phyloP scores from a whole-genome alignment of 2,113 vertebrate species.

The Indri indri region DNA sequence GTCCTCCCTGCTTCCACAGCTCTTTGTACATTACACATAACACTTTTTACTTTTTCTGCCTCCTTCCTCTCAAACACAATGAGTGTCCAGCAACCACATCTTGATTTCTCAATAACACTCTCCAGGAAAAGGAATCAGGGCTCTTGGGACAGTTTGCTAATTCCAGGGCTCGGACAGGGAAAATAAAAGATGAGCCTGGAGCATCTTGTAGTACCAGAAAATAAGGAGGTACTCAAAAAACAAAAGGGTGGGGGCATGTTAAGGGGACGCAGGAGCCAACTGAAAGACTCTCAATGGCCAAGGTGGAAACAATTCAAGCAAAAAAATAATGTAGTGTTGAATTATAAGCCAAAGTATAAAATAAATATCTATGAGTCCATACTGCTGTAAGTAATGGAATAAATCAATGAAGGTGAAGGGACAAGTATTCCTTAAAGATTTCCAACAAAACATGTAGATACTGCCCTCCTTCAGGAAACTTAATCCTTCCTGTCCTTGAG shows the following conservation, averaged over 20 bases:
- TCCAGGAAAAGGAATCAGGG: neutral
- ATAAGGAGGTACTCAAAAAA: neutral
- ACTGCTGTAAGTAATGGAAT: neutral
- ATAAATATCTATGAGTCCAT: neutral
- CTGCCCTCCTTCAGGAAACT: neutral
- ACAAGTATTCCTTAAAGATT: neutral
- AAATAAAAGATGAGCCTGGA: neutral
- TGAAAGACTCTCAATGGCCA: neutral
- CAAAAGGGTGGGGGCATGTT: neutral
- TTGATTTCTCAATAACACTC: neutral
- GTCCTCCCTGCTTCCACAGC: neutral
- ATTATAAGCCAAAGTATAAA: neutral
- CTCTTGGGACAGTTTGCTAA: neutral
- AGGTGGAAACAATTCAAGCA: neutral
- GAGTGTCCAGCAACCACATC: neutral
- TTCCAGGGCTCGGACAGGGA: neutral
- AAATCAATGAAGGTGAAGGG: neutral
- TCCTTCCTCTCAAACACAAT: conserved; percentile 17
- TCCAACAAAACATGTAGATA: neutral
- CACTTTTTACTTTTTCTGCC: neutral
- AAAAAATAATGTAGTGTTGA: accelerated
- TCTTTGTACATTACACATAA: neutral
- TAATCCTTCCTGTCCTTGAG: neutral
- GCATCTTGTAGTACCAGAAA: neutral
- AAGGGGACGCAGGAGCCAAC: neutral